Percentiles rank a stretch among this genome's conserved stretches.
phyloP scores from a whole-genome alignment of 2,113 vertebrate genomes.

The Lepus timidus region DNA sequence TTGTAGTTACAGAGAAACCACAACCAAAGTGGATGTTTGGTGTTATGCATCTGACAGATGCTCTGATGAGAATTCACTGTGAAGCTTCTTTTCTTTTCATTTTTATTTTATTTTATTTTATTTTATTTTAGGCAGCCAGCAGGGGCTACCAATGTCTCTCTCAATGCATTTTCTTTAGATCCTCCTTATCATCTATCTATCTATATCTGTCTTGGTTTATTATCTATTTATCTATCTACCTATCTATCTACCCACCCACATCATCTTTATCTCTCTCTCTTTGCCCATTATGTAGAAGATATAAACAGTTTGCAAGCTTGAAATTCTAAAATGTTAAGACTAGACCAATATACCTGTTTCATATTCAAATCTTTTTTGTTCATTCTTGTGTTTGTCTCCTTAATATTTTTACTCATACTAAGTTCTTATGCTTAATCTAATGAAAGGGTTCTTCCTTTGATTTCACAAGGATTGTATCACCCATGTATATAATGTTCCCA shows the following conservation, averaged over 20 bases:
- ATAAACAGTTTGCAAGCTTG: background rate
- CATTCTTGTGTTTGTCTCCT: background rate
- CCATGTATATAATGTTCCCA: fast-evolving
- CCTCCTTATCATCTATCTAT: background rate
- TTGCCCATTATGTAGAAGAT: background rate
- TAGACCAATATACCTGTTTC: background rate
- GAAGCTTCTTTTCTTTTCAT: background rate
- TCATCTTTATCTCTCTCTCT: too few relatives aligned
- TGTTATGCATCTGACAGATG: background rate
- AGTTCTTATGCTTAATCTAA: background rate
- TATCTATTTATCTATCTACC: background rate
- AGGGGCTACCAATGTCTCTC: background rate
- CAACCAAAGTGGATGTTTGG: background rate
- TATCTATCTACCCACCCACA: too few relatives aligned
- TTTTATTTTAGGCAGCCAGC: background rate
- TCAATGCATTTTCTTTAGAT: background rate
- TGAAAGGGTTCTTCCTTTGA: too few relatives aligned
- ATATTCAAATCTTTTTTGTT: background rate
- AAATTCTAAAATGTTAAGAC: background rate
- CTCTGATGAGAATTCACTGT: background rate
- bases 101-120: too few relatives aligned
- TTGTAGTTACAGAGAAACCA: background rate
- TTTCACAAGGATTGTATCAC: background rate
- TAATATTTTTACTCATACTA: background rate
- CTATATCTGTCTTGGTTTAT: too few relatives aligned